Conservation (phyloP, 2,888 invertebrate species). For the Plebejus melissa region DNA sequence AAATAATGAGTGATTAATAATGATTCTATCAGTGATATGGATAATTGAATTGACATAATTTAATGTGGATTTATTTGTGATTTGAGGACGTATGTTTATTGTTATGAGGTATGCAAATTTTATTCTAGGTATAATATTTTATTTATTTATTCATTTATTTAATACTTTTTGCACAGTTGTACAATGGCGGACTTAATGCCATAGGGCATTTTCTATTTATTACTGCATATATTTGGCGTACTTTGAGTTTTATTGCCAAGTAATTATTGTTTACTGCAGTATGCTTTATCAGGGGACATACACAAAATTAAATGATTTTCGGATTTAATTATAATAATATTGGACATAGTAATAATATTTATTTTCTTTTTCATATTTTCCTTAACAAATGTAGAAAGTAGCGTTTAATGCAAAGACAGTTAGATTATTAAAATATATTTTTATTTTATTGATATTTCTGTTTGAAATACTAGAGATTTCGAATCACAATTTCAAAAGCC, state of each 20-base stretch:
- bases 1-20: constrained; percentile 18
- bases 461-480: neutral
- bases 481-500: neutral
- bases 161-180: too few relatives aligned
- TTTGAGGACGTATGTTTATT: constrained; percentile 22
- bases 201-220: too few relatives aligned
- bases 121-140: neutral
- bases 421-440: too few relatives aligned
- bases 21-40: constrained; percentile 12
- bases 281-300: neutral
- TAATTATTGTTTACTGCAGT: neutral
- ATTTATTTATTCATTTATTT: neutral
- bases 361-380: too few relatives aligned
- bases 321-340: neutral
- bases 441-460: too few relatives aligned
- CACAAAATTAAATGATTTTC: neutral
- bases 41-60: neutral
- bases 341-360: too few relatives aligned
- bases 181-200: too few relatives aligned
- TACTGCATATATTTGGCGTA: neutral
- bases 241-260: neutral
- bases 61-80: constrained; percentile 26
- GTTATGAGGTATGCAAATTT: constrained; percentile 24
- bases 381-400: too few relatives aligned
- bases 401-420: too few relatives aligned